Percentiles rank a stretch among this genome's conserved stretches.
phyloP scores from a whole-genome alignment of 2,888 invertebrate species.

The Rotaria macrura region DNA sequence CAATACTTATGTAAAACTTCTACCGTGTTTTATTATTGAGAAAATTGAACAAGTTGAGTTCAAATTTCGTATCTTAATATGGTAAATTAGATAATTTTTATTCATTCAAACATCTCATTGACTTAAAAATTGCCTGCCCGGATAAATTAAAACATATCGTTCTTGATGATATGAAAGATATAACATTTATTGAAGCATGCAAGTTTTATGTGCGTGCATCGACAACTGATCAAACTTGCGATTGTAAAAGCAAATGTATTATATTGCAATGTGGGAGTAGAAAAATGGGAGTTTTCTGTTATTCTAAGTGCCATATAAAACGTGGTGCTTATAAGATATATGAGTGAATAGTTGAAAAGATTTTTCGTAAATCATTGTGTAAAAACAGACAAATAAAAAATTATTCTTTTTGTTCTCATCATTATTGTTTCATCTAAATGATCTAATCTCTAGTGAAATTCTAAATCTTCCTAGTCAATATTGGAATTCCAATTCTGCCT shows the following conservation, averaged over 20 bases:
- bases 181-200: background rate
- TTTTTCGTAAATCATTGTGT: too few species aligned
- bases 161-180: background rate
- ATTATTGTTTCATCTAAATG: too few species aligned
- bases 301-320: background rate
- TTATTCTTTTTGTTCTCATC: too few species aligned
- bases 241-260: background rate
- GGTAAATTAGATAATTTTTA: too few species aligned
- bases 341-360: too few species aligned
- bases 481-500: too few species aligned
- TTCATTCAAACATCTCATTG: background rate
- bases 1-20: background rate
- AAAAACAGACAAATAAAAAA: too few species aligned
- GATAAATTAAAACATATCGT: background rate
- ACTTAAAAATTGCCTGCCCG: background rate
- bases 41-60: background rate
- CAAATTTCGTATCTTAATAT: background rate
- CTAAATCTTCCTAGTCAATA: too few species aligned
- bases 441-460: too few species aligned
- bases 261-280: background rate
- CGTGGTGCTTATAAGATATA: too few species aligned
- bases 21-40: background rate
- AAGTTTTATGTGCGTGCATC: background rate
- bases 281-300: background rate
- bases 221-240: background rate